Evolutionary conservation across 2,113 vertebrate genomes (phyloP), one percentile per base, ranked within the genome.

Genomic region (Nothobranchius furzeri): DNA sequence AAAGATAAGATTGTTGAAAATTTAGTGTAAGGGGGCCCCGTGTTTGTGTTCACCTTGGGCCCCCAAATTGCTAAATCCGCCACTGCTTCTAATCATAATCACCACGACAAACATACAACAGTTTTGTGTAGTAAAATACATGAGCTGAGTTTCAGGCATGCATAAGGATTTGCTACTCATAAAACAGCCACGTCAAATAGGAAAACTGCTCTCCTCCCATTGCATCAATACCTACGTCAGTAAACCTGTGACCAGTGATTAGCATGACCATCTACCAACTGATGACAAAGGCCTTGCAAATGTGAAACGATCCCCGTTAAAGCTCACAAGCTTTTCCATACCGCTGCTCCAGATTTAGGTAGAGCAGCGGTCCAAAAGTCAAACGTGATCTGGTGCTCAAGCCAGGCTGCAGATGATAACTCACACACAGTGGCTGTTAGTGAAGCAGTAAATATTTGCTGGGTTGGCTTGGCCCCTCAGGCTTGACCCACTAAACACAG

Each of bases 381-480:
- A 65, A 62, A 56, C 12, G 2, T 75, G 80, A 85, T 78, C 56
- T 76, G 43, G 49, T 45, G 43, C 9, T 63, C 11, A 54, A 68
- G 61, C 40, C 68, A 58, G 55, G 47, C 55, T 59, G 71, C 68
- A 67, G 47, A 66, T 49, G 62, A 62, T 80, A 81, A 69, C 55
- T 66, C 51, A 61, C 70, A 13, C 35, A 36, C 53, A 64, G 49
- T 68, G 69, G 56, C 64, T 79, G 70, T 43, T 75, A 60, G 71
- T 25, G 45, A 64, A 70, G 87, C 86, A 71, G 83, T 88, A 85
- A 89, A 90, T 88, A 87, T 85, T 74, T 75, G 79, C 54, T 46
- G 57, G 70, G 64, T 68, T 86, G 85, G 83, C 87, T 45, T 48
- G 75, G 78, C 50, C 73, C 84, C 86, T 81, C 69, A 37, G 62